Conservation (phyloP, 2,888 invertebrate genomes). For the Galeruca laticollis region DNA sequence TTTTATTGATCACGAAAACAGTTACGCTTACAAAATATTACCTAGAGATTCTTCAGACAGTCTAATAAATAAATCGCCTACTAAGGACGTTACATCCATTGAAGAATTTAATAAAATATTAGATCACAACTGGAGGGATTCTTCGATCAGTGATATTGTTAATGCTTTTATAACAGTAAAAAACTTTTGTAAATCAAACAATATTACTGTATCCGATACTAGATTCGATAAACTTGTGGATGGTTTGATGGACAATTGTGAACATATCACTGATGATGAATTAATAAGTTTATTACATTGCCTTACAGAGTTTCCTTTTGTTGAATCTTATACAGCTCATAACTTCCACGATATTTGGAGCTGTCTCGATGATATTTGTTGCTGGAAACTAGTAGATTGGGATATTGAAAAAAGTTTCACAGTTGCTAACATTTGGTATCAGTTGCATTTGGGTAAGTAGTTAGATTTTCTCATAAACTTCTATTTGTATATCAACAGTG, state of each 20-base stretch:
- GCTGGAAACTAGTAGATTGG: constrained; percentile 68
- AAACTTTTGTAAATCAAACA: constrained; percentile 55
- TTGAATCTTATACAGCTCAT: constrained; percentile 68
- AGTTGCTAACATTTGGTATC: constrained; percentile 75
- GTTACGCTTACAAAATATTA: constrained; percentile 42
- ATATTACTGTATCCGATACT: constrained; percentile 58
- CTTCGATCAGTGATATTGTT: constrained; percentile 57
- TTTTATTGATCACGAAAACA: constrained; percentile 39
- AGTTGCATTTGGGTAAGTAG: constrained; percentile 65
- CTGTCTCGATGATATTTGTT: constrained; percentile 76
- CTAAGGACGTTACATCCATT: not conserved
- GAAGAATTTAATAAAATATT: constrained; percentile 44
- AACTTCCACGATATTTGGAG: constrained; percentile 77
- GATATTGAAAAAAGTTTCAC: constrained; percentile 69
- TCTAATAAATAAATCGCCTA: not conserved
- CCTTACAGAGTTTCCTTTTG: constrained; percentile 69
- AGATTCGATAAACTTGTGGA: constrained; percentile 64
- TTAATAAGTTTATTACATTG: constrained; percentile 69
- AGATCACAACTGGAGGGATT: constrained; percentile 54
- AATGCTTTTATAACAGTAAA: constrained; percentile 56
- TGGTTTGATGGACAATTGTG: constrained; percentile 68
- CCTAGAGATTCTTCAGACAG: constrained; percentile 14
- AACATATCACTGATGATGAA: constrained; percentile 71
- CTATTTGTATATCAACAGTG: too few relatives aligned
- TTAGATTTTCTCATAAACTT: too few relatives aligned